Conservation (phyloP, 2,113 vertebrate genomes). For the Boulengeromyrus knoepffleri region DNA sequence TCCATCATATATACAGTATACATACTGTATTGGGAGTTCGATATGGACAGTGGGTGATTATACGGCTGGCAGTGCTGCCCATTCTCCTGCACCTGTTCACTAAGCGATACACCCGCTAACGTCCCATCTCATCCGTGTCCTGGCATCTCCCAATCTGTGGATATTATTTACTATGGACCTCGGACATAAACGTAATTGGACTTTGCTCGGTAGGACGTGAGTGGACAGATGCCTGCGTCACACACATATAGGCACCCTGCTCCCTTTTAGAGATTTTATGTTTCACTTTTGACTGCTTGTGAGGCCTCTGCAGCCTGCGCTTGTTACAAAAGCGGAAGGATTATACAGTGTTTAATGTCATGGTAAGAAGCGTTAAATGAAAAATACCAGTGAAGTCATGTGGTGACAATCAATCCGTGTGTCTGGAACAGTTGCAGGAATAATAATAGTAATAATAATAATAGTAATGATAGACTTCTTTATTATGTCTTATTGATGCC, state of each 20-base stretch:
- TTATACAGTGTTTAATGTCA: neutral
- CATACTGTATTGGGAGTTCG: neutral
- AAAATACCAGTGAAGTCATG: neutral
- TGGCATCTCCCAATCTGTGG: neutral
- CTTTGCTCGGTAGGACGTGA: neutral
- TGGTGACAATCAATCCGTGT: neutral
- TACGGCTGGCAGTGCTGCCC: neutral
- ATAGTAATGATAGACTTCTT: neutral
- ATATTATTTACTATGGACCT: neutral
- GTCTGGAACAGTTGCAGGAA: neutral
- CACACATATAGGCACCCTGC: neutral
- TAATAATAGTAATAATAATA: neutral
- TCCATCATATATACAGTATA: neutral
- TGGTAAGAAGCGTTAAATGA: neutral
- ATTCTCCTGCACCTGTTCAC: neutral
- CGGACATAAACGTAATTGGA: neutral
- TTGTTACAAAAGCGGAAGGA: neutral
- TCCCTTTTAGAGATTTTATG: neutral
- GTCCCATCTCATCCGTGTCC: neutral
- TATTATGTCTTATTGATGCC: neutral
- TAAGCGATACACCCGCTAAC: neutral
- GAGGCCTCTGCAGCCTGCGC: neutral
- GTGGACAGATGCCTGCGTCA: neutral
- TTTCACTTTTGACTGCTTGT: neutral
- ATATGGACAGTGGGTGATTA: neutral